Conservation (phyloP, 2,113 vertebrate species). For the Sterrhoptilus dennistouni region DNA sequence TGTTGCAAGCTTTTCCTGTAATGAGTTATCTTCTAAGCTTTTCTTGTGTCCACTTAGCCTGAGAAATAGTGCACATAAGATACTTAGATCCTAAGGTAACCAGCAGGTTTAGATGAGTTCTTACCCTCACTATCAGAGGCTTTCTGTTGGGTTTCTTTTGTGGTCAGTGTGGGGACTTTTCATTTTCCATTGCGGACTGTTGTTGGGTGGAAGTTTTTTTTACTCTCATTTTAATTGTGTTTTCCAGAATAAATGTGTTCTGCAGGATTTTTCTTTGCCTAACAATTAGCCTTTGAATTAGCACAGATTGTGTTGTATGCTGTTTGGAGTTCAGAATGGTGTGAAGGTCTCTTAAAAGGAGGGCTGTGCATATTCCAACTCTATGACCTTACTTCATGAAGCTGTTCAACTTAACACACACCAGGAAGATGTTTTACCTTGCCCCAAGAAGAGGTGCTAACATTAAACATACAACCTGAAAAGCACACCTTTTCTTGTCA, state of each 20-base stretch:
- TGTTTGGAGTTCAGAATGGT: neutral
- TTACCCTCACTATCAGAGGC: neutral
- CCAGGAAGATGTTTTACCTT: neutral
- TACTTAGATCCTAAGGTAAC: neutral
- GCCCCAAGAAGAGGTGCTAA: neutral
- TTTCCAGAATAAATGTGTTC: neutral
- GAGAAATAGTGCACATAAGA: neutral
- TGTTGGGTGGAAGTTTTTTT: neutral
- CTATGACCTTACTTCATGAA: neutral
- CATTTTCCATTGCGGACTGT: neutral
- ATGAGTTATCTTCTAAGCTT: neutral
- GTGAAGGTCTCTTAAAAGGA: neutral
- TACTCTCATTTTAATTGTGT: neutral
- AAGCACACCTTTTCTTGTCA: neutral
- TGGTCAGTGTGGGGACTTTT: neutral
- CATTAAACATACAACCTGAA: neutral
- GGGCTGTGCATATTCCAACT: accelerated
- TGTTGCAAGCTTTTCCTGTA: neutral
- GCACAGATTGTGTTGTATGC: neutral
- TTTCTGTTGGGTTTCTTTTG: neutral
- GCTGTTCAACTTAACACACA: neutral
- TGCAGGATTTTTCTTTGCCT: neutral
- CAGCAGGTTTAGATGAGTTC: neutral
- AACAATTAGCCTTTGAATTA: neutral
- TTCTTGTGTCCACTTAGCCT: neutral